Base-by-base conservation (phyloP, 2,113 vertebrate genomes). In the Theristicus caerulescens region DNA sequence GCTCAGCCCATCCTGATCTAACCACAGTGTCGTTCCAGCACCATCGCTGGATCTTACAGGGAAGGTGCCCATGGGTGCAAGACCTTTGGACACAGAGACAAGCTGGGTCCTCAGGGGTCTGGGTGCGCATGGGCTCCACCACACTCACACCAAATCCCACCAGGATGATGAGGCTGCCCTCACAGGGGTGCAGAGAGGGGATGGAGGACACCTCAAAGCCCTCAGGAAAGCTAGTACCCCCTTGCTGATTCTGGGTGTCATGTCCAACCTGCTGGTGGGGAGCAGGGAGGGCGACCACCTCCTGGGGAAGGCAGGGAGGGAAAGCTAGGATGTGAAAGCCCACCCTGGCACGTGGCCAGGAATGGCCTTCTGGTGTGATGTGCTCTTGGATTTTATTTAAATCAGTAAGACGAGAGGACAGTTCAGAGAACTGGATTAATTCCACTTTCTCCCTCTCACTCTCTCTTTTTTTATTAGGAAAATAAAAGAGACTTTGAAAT, bases 401-500 rank as follows among this genome's bases (percentile, higher is more conserved):
- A 99, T 97, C 98, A 98, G 98, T 96, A 97, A 99, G 98, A 99
- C 98, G 98, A 99, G 98, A 99, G 98, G 99, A 99, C 98, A 98
- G 99, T 99, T 99, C 99, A 99, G 98, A 99, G 99, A 98, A 98
- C 98, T 98, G 99, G 99, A 99, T 99, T 99, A 99, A 99, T 99
- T 99, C 98, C 97, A 98, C 98, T 99, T 99, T 97, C 97, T 98
- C 97, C 92, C 96, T 86, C 95, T 97, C 84, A 15, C 93, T 97
- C 97, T 97, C 96, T 98, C 95, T 97, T 65, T 98, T 96, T 99
- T 99, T 99, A 99, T 99, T 99, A 99, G 97, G 98, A 99, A 99
- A 99, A 99, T 99, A 99, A 99, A 99, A 99, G 99, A 99, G 99
- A 99, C 99, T 99, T 99, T 99, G 99, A 99, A 99, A 99, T 99